Percentiles rank a stretch among this genome's conserved stretches.
Evolutionary conservation across 2,113 vertebrate genomes (phyloP).

Genomic region (Mungos mungo): DNA sequence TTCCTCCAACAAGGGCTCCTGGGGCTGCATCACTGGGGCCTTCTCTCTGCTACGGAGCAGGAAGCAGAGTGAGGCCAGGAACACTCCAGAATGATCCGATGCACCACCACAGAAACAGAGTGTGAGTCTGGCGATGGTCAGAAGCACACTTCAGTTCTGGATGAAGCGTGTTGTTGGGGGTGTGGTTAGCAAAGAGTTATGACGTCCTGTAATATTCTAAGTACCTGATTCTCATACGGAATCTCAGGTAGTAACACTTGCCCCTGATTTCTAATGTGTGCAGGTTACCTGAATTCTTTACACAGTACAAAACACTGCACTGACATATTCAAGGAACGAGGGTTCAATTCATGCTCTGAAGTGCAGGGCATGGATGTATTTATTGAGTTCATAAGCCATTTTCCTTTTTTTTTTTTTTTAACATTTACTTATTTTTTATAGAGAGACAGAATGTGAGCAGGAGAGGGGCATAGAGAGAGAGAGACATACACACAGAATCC

Average conservation of each 20-base stretch:
- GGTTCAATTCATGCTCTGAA: neutral
- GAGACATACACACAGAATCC: too few species aligned
- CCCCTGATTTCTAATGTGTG: neutral
- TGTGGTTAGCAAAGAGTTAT: neutral
- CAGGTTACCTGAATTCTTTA: neutral
- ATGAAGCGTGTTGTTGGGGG: neutral
- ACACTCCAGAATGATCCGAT: neutral
- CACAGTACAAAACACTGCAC: neutral
- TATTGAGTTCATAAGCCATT: neutral
- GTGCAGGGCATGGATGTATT: neutral
- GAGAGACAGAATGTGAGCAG: too few species aligned
- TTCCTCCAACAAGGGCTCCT: neutral
- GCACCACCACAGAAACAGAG: accelerated
- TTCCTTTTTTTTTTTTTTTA: too few species aligned
- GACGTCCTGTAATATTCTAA: neutral
- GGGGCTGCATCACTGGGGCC: accelerated
- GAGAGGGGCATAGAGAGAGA: too few species aligned
- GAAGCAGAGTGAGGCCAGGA: accelerated
- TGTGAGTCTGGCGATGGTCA: neutral
- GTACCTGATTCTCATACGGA: neutral
- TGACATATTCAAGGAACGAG: neutral
- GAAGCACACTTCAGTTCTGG: neutral
- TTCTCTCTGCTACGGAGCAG: neutral
- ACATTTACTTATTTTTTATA: too few species aligned
- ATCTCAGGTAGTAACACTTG: neutral